These are phyloP conservation scores for Agrotis ipsilon DNA, from an alignment of 2,888 invertebrate species.

Conservation along the genomic window DNA sequence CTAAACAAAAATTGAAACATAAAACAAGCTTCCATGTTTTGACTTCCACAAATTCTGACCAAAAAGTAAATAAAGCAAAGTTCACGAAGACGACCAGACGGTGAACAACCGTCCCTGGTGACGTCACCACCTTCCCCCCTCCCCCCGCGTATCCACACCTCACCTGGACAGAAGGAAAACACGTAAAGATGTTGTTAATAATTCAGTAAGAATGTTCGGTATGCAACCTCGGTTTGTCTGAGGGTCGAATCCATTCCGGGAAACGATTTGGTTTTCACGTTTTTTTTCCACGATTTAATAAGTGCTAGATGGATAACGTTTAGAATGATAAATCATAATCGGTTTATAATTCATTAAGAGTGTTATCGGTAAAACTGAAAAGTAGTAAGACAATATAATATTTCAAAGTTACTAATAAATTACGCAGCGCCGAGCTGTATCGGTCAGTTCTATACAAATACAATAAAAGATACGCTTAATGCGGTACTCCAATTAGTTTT, in stretches of 20 bases:
- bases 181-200: slow-evolving; percentile 31
- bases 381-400: too few relatives aligned
- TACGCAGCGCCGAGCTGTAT: too few relatives aligned
- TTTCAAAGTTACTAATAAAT: too few relatives aligned
- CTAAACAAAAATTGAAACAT: neutral
- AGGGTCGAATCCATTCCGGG: slow-evolving; percentile 27
- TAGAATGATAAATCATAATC: neutral
- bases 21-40: neutral
- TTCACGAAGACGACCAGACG: slow-evolving; percentile 45
- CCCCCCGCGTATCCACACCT: neutral
- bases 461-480: too few relatives aligned
- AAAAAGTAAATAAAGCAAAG: slow-evolving; percentile 43
- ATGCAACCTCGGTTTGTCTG: slow-evolving; percentile 20
- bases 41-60: slow-evolving; percentile 21
- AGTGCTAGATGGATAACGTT: neutral
- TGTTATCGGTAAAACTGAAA: too few relatives aligned
- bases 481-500: too few relatives aligned
- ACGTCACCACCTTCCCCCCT: slow-evolving; percentile 8
- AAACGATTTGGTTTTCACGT: slow-evolving; percentile 5
- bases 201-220: slow-evolving; percentile 29
- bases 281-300: slow-evolving; percentile 3
- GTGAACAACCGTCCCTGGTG: slow-evolving; percentile 55
- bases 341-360: neutral
- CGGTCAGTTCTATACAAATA: too few relatives aligned
- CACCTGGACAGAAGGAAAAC: slow-evolving; percentile 43